phyloP scores from a whole-genome alignment of 2,797 vertebrate genomes.

The Ctenochaetus hawaiiensis region DNA sequence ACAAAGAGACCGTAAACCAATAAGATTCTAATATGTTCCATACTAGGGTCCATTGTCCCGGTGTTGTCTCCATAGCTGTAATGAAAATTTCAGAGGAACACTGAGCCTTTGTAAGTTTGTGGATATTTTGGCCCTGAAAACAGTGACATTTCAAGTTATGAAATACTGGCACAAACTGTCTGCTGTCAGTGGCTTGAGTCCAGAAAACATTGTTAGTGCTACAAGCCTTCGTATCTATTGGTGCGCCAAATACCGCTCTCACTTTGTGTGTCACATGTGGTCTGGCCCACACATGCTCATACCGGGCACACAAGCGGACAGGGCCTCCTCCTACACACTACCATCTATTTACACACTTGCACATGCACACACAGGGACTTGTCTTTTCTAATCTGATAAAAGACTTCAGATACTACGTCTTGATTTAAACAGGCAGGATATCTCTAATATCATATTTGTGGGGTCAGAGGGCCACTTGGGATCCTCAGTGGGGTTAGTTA shows the following conservation, averaged over 20 bases:
- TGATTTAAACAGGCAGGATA: slow-evolving; percentile 28
- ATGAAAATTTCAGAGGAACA: slow-evolving; percentile 24
- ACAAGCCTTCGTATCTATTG: slow-evolving; percentile 57
- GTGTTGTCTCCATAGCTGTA: slow-evolving; percentile 10
- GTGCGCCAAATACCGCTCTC: slow-evolving; percentile 65
- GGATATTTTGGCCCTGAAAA: slow-evolving; percentile 62
- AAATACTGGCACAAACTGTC: slow-evolving; percentile 73
- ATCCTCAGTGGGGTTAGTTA: slow-evolving; percentile 16
- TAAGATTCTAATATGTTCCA: slow-evolving; percentile 5
- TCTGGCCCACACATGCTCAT: slow-evolving; percentile 76
- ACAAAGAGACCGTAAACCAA: slow-evolving; percentile 6
- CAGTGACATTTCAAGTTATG: slow-evolving; percentile 73
- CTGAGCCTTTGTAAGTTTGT: slow-evolving; percentile 50
- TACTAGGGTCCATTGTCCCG: slow-evolving; percentile 2
- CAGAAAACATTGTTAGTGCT: slow-evolving; percentile 66
- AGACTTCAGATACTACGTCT: slow-evolving; percentile 4
- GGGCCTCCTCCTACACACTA: slow-evolving; percentile 68
- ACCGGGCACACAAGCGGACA: slow-evolving; percentile 58
- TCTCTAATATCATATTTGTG: slow-evolving; percentile 13
- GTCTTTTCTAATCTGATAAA: slow-evolving; percentile 37
- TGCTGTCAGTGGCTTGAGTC: slow-evolving; percentile 66
- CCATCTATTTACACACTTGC: slow-evolving; percentile 62
- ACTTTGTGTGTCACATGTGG: slow-evolving; percentile 74
- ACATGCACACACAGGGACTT: slow-evolving; percentile 13
- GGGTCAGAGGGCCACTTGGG: not conserved